Base-by-base conservation (phyloP, 2,888 invertebrate genomes). In the Melinaea menophilus region DNA sequence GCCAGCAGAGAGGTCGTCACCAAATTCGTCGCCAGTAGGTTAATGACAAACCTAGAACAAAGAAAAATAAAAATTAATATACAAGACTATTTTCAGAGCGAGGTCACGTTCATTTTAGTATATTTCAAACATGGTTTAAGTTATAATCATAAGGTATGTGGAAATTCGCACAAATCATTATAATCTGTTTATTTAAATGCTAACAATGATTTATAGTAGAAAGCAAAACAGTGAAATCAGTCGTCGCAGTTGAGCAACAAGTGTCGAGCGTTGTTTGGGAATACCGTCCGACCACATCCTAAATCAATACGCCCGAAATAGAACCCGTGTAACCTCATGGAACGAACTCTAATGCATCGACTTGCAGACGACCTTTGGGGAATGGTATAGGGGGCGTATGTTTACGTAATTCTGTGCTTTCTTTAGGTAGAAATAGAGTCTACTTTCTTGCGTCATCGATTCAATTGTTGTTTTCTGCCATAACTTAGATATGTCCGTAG, bases 1-100 rank as follows among this genome's bases (percentile, higher is more conserved):
- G 90, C 90, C 55, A 88, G 88, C 76, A 89, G 82, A 76, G 86
- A 85, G 73, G 88, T 90, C 69, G 88, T 89, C 81, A 89, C 77
- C 74, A 91, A 77, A 79, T 88, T 91, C 76, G 88, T 87, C 77
- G 89, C 91, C 72, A 88, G 79, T 60, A 88, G 79, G 69, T 89
- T 95, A 78, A 95, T 93, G 81, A 94, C 94, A 84, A 94, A 94
- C 86, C 94, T 94, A 91, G 12, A 92, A 92, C 85, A 86, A 72
- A 22, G 47, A 61, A 69, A 69, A 66, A 67, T 54, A 45, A 37
- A 37, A 55, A 61, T 73, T 35, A 73, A 63, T 59, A 59, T 31
- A 62, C 4, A 13, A 56, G 58, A 59, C 55, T 37, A 51, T 12
- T 46, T 56, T 45, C 47, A 57, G 12, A 9, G 31, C 57, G 35